These are phyloP conservation scores for Drosophila suboccidentalis DNA, from an alignment of 2,888 invertebrate species.

Conservation along the genomic window DNA sequence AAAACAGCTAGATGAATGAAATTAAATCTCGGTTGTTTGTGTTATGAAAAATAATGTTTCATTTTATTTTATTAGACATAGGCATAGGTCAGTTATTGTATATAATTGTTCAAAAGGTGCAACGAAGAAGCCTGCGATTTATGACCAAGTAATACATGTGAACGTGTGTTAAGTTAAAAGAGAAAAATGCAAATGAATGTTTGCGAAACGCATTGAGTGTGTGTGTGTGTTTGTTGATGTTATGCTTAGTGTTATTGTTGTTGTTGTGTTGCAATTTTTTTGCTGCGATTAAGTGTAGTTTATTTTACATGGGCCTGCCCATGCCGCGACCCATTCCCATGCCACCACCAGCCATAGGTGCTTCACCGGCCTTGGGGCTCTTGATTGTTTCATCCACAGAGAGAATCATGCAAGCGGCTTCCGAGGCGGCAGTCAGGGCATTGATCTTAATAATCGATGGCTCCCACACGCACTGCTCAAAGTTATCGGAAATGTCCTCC, in stretches of 20 bases:
- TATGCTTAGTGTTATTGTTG: conserved; percentile 32
- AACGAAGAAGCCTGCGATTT: conserved; percentile 43
- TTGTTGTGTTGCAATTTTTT: conserved; percentile 28
- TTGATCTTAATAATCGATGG: conserved; percentile 98
- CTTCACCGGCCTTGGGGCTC: conserved; percentile 90
- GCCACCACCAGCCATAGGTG: conserved; percentile 85
- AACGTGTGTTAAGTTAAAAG: conserved; percentile 59
- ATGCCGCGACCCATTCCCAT: conserved; percentile 89
- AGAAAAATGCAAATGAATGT: conserved; percentile 63
- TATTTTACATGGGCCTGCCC: conserved; percentile 90
- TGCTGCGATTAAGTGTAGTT: conserved; percentile 22
- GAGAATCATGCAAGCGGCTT: conserved; percentile 97
- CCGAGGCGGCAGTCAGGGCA: conserved; percentile 97
- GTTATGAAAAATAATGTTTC: conserved; percentile 53
- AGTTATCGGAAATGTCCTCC: conserved; percentile 98
- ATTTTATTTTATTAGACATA: conserved; percentile 58
- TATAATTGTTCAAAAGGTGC: conserved; percentile 54
- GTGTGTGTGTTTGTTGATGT: conserved; percentile 40
- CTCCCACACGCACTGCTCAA: conserved; percentile 98
- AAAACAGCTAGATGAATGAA: background rate
- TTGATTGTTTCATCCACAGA: conserved; percentile 99
- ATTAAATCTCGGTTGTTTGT: conserved; percentile 8
- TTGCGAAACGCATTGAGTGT: conserved; percentile 42
- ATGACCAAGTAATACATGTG: conserved; percentile 70
- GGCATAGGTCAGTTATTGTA: conserved; percentile 62